Evolutionary conservation across 2,797 vertebrate genomes (phyloP).

Genomic region (Acanthopagrus latus): DNA sequence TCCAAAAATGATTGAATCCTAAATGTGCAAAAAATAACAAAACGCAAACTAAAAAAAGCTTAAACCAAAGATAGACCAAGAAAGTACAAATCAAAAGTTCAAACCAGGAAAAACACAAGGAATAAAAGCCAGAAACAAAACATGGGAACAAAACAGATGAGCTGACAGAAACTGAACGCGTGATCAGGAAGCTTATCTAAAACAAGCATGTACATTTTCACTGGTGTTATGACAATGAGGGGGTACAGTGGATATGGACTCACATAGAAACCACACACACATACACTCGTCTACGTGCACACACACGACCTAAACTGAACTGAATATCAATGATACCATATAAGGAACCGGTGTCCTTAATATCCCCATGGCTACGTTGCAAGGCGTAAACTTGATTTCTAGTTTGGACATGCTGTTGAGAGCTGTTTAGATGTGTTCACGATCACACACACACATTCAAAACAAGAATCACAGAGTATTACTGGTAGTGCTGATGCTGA

Average conservation of each 20-base stretch:
- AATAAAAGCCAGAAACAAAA: too few species aligned
- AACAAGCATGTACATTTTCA: too few species aligned
- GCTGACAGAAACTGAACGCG: too few species aligned
- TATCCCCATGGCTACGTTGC: slow-evolving; percentile 19
- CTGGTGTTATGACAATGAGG: slow-evolving; percentile 51
- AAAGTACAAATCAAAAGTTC: too few species aligned
- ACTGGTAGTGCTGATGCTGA: not conserved
- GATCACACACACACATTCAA: not conserved
- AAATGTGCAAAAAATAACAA: too few species aligned
- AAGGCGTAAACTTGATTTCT: slow-evolving; percentile 17
- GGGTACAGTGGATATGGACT: slow-evolving; percentile 17
- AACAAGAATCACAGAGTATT: not conserved
- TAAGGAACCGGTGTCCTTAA: slow-evolving; percentile 36
- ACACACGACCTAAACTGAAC: slow-evolving; percentile 31
- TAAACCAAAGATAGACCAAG: too few species aligned
- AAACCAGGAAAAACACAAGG: too few species aligned
- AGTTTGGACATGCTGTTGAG: slow-evolving; percentile 39
- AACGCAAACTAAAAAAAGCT: too few species aligned
- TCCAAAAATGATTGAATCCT: too few species aligned
- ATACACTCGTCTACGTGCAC: not conserved
- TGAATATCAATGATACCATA: slow-evolving; percentile 27
- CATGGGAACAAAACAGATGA: too few species aligned
- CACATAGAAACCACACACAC: slow-evolving; percentile 3
- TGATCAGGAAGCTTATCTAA: too few species aligned
- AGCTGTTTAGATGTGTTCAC: slow-evolving; percentile 23